Base-by-base conservation (phyloP, 2,113 vertebrate species). In the Colossoma macropomum region DNA sequence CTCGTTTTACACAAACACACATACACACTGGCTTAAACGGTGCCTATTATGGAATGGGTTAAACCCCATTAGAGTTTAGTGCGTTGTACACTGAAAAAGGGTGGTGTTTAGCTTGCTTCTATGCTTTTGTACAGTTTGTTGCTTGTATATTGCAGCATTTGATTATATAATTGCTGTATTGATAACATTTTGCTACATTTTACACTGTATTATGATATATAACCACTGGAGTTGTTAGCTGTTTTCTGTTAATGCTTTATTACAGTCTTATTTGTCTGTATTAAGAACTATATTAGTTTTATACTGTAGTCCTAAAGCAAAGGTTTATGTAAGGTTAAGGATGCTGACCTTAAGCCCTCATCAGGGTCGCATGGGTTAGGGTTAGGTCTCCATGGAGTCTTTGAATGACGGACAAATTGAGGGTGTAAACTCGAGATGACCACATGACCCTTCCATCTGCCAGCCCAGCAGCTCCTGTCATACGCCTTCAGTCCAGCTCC, bases 371-470 rank as follows among this genome's bases (percentile, higher is more conserved):
- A 52, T 54, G 71, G 23, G 34, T 66, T 52, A 52, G 41, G 50
- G 66, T 82, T 82, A 62, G 25, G 59, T 63, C 50, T 82, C 72
- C 50, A 68, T 75, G 62, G 59, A 62, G 59, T 82, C 70, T 86
- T 89, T 88, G 87, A 85, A 72, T 92, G 90, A 90, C 85, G 90
- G 92, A 89, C 90, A 88, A 85, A 86, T 89, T 89, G 80, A 84
- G 75, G 89, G 75, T 38, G 78, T 87, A 86, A 89, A 86, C 82
- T 88, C 85, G 89, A 91, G 90, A 90, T 84, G 59, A 81, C 87
- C 27, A 56, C 27, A 59, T 80, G 65, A 71, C 60, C 63, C 73
- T 54, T 75, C 50, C 11, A 15, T 45, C 72, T 54, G 54, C 77
- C 68, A 54, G 60, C 80, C 84, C 65, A 56, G 54, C 54, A 56